A percentile compares a stretch with the other conserved stretches of the same genome.
phyloP scores from a whole-genome alignment of 2,797 vertebrate species.

The Pachyuromys duprasi region DNA sequence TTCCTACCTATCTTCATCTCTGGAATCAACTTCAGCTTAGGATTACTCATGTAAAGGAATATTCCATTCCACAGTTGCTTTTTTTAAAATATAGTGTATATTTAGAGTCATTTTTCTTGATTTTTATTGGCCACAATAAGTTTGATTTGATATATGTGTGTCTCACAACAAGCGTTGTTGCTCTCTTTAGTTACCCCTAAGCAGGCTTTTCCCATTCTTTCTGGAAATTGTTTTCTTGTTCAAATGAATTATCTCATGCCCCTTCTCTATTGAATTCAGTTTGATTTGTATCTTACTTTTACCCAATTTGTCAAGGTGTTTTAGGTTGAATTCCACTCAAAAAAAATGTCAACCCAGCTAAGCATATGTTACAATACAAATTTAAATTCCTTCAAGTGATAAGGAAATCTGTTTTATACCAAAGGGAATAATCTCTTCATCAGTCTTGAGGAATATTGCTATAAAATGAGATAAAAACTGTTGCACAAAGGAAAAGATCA shows the following conservation, averaged over 20 bases:
- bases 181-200: slow-evolving; percentile 30
- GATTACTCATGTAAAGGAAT: not conserved
- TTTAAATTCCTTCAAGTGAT: slow-evolving; percentile 16
- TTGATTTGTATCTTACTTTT: slow-evolving; percentile 64
- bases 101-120: slow-evolving; percentile 15
- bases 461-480: not conserved
- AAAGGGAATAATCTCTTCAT: not conserved
- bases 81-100: not conserved
- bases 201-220: slow-evolving; percentile 50
- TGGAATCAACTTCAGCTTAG: slow-evolving; percentile 26
- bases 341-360: slow-evolving; percentile 39
- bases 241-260: slow-evolving; percentile 45
- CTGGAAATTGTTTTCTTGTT: slow-evolving; percentile 74
- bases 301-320: slow-evolving; percentile 65
- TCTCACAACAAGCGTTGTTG: not conserved
- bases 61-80: not conserved
- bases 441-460: slow-evolving; percentile 1
- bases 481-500: not conserved
- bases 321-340: slow-evolving; percentile 43
- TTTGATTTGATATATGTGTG: slow-evolving; percentile 20
- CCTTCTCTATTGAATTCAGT: slow-evolving; percentile 45
- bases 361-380: slow-evolving; percentile 47
- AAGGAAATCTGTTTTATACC: slow-evolving; percentile 20
- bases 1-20: not conserved
- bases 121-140: slow-evolving; percentile 1